phyloP scores from a whole-genome alignment of 2,797 vertebrate genomes.

The Eulemur albifrons region DNA sequence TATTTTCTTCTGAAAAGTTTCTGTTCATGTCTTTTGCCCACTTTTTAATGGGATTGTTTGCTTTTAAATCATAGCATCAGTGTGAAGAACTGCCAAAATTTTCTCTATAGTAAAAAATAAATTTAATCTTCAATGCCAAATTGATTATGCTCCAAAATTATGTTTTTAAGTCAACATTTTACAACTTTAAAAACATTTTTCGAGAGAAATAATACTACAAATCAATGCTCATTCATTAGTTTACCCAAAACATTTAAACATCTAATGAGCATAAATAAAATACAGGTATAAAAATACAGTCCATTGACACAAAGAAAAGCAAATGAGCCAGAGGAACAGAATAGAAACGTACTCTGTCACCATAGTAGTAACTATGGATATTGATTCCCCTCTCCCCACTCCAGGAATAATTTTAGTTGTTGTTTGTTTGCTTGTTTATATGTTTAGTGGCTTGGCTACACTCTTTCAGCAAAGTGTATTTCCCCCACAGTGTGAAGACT shows the following conservation, averaged over 20 bases:
- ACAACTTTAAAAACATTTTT: neutral
- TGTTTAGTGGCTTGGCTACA: neutral
- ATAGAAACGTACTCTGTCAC: neutral
- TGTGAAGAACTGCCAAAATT: neutral
- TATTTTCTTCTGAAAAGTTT: too few species aligned
- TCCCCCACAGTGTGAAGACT: neutral
- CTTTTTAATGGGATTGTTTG: neutral
- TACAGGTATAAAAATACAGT: neutral
- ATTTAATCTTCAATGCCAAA: neutral
- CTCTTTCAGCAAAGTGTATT: neutral
- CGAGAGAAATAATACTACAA: neutral
- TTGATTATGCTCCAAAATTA: neutral
- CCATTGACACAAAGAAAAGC: neutral
- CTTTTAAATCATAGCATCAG: neutral
- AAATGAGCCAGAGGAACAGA: neutral
- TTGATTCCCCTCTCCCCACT: neutral
- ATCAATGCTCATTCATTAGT: neutral
- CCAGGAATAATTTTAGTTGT: neutral
- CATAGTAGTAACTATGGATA: neutral
- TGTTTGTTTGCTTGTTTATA: neutral
- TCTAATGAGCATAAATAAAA: constrained; percentile 9
- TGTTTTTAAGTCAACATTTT: neutral
- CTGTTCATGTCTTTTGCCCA: too few species aligned
- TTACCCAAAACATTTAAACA: constrained; percentile 30
- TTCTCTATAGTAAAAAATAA: neutral